Conservation (phyloP, 2,797 vertebrate species). For the Myotis planiceps region DNA sequence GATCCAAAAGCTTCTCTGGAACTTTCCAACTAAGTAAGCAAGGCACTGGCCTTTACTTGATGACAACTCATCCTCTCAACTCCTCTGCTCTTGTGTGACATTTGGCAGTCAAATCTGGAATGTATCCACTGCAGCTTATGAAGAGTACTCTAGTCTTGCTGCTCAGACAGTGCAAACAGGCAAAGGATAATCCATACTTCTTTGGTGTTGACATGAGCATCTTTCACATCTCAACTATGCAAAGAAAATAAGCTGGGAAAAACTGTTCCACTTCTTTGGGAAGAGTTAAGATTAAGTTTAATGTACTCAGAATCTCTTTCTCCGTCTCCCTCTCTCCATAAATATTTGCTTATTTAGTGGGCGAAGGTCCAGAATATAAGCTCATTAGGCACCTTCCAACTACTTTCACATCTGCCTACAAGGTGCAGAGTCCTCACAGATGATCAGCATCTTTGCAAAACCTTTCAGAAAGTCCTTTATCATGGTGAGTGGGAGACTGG, state of each 20-base stretch:
- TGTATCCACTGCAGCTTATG: slow-evolving; percentile 66
- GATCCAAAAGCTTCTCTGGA: slow-evolving; percentile 31
- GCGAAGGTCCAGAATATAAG: slow-evolving; percentile 75
- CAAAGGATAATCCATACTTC: slow-evolving; percentile 69
- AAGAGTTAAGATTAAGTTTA: slow-evolving; percentile 77
- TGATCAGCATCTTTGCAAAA: slow-evolving; percentile 76
- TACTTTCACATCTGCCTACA: slow-evolving; percentile 73
- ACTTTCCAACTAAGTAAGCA: background rate
- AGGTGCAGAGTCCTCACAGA: slow-evolving; percentile 74
- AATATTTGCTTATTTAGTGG: slow-evolving; percentile 68
- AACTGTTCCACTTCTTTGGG: slow-evolving; percentile 75
- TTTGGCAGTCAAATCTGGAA: background rate
- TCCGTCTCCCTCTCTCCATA: background rate
- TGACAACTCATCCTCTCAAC: background rate
- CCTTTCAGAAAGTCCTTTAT: slow-evolving; percentile 66
- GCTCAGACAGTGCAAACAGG: slow-evolving; percentile 75
- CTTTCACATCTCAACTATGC: slow-evolving; percentile 74
- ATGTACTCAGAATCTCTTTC: slow-evolving; percentile 54
- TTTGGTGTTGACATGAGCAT: slow-evolving; percentile 73
- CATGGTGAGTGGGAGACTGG: slow-evolving; percentile 36
- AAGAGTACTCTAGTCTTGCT: slow-evolving; percentile 65
- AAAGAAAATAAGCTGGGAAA: slow-evolving; percentile 81
- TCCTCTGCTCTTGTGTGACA: background rate
- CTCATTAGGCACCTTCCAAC: slow-evolving; percentile 68
- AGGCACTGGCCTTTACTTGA: background rate